Evolutionary conservation across 2,113 vertebrate genomes (phyloP), one percentile per base, ranked within the genome.

Genomic region (Notarius lentiginosus): DNA sequence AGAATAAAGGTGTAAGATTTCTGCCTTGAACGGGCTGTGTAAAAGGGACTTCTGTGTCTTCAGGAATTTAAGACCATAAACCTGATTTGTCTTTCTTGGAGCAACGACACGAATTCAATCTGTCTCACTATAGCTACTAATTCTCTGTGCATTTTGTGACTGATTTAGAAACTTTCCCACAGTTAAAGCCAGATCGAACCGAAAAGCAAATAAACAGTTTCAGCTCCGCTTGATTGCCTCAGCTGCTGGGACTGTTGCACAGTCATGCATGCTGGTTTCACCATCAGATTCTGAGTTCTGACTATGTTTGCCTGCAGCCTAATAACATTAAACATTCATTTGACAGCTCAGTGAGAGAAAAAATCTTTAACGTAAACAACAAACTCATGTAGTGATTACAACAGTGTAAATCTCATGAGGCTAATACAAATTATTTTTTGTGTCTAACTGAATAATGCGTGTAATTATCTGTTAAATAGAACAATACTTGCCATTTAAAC

Each of bases 171-270:
- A 18, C 41, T 66, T 82, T 66, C 61, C 47, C 47, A 66, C 60
- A 66, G 24, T n/a, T 24, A n/a, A 65, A 27, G 60, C 22, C 60
- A 82, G 22, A 82, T 51, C 66, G 24, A 66, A 51, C 61, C 24
- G 7, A 82, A 82, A 82, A 58, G 18, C 56, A 81, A 22, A 81
- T 30, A 58, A 80, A 79, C n/a, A 12, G 53, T 61, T 22, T 60
- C 79, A 58, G 53, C 79, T 60, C 55, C 10, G 51, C 30, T 58
- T 34, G 7, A 34, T 80, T 41, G 14, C 76, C 30, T 18, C 56
- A 80, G 17, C 17, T 22, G 47, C 47, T 15, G 10, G 63, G 24
- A 47, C 8, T 82, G 80, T 15, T 65, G 60, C 60, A 82, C 60
- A 65, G 11, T 65, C 49, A 17, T 24, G 8, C 80, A 82, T 15